Percentiles rank a stretch among this genome's conserved stretches.
Conservation (phyloP, 1,140 invertebrate species). For the Drosophila santomea region DNA sequence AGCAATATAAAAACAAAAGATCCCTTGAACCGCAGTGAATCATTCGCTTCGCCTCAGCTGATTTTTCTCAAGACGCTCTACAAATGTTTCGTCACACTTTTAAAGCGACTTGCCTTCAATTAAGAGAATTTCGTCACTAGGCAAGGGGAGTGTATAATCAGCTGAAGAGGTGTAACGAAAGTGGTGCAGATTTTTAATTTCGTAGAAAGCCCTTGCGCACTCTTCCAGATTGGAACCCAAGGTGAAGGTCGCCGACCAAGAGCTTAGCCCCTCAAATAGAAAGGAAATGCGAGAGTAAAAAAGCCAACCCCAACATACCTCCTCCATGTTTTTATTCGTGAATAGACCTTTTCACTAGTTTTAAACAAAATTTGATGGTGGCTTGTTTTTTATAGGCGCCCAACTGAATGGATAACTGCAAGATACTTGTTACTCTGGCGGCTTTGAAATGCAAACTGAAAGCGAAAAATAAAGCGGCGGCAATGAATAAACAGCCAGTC, state of each 20-base stretch:
- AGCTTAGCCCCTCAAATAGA: constrained; percentile 46
- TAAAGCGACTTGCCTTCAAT: constrained; percentile 41
- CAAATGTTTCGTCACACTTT: constrained; percentile 3
- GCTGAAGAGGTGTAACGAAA: neutral
- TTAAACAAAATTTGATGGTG: constrained; percentile 50
- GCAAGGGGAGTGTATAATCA: neutral
- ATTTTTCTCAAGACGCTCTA: constrained; percentile 10
- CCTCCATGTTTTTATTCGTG: constrained; percentile 63
- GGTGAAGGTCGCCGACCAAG: constrained; percentile 70
- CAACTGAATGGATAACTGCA: constrained; percentile 68
- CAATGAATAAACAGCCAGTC: constrained; percentile 68
- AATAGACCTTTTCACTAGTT: constrained; percentile 62
- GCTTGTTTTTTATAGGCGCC: constrained; percentile 31
- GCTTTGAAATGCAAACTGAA: constrained; percentile 82
- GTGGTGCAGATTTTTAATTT: constrained; percentile 58
- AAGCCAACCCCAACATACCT: constrained; percentile 55
- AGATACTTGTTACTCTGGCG: constrained; percentile 81
- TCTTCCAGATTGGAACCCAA: constrained; percentile 76
- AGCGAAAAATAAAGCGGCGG: constrained; percentile 66
- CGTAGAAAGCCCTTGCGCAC: constrained; percentile 62
- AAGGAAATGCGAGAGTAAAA: constrained; percentile 27
- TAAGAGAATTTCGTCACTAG: constrained; percentile 27
- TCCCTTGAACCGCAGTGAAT: constrained; percentile 43
- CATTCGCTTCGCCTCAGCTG: constrained; percentile 42
- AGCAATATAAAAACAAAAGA: constrained; percentile 5